phyloP scores from a whole-genome alignment of 2,888 invertebrate genomes.

The Habrosyne pyritoides region DNA sequence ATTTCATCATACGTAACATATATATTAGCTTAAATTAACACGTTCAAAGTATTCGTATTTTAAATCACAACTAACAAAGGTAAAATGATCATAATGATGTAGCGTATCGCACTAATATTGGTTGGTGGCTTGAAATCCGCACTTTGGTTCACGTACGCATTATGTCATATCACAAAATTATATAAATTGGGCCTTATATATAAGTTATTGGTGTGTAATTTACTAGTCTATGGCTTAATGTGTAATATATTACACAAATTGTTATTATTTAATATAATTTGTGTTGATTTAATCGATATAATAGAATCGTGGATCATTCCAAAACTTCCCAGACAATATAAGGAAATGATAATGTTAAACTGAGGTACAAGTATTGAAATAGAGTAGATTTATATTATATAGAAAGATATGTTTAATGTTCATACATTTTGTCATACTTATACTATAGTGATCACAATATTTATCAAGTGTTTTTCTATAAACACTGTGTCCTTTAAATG shows the following conservation, averaged over 20 bases:
- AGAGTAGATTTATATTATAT: constrained; percentile 49
- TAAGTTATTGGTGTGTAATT: constrained; percentile 49
- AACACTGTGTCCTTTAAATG: constrained; percentile 23
- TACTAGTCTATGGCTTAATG: constrained; percentile 52
- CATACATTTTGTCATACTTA: constrained; percentile 38
- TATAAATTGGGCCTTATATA: constrained; percentile 40
- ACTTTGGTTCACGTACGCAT: constrained; percentile 25
- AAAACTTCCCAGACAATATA: constrained; percentile 59
- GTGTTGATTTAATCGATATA: constrained; percentile 46
- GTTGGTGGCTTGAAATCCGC: constrained; percentile 50
- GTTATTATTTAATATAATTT: constrained; percentile 34
- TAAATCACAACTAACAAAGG: constrained; percentile 18
- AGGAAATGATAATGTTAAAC: constrained; percentile 47
- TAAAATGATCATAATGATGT: constrained; percentile 14
- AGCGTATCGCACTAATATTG: constrained; percentile 38
- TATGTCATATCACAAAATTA: constrained; percentile 24
- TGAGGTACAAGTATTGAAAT: constrained; percentile 64
- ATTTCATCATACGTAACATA: constrained; percentile 26
- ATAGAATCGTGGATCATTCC: constrained; percentile 41
- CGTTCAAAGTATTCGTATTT: constrained; percentile 24
- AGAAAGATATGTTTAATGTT: constrained; percentile 40
- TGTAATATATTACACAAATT: constrained; percentile 44
- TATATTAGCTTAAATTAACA: constrained; percentile 35
- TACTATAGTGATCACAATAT: constrained; percentile 24
- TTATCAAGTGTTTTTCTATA: constrained; percentile 10